Evolutionary conservation across 2,113 vertebrate genomes (phyloP), one percentile per base, ranked within the genome.

Genomic region (Ageneiosus marmoratus): DNA sequence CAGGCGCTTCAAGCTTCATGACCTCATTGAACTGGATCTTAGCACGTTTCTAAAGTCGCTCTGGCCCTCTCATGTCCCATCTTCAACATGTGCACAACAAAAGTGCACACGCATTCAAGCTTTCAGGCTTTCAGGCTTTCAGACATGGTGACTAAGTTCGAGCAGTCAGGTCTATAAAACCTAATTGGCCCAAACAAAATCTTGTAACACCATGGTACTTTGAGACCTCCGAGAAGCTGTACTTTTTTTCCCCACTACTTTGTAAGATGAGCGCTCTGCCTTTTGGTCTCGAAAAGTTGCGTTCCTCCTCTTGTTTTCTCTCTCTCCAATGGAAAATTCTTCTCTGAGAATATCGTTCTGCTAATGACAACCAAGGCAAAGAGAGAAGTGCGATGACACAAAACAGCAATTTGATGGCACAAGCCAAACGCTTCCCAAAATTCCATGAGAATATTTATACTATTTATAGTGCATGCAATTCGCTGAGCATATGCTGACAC

Each of bases 151-250:
- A 48, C 69, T 85, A 87, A 86, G 86, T 89, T 86, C 67, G 60
- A 88, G 87, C 63, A 88, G 80, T 77, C 83, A 87, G 83, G 83
- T 91, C 89, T 89, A 90, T 93, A 89, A 92, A 92, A 89, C 78
- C 86, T 89, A 91, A 92, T 90, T 88, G 83, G 58, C 77, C 88
- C 70, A 85, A 92, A 91, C 89, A 86, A 58, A 85, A 86, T 89
- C 88, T 88, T 85, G 84, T 88, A 90, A 90, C 85, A 83, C 81
- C 60, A 78, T 81, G 80, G 81, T 70, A 69, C 81, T 53, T 80
- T 78, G 79, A 76, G 82, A 91, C 86, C 88, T 88, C 81, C 32
- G 72, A 88, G 82, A 58, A 87, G 83, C 79, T 85, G 84, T 74
- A 50, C 63, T 62, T 37, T 80, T 62, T 87, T 82, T 15, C 46